Base-by-base conservation (phyloP, 1,140 invertebrate species). In the Drosophila lacertosa region DNA sequence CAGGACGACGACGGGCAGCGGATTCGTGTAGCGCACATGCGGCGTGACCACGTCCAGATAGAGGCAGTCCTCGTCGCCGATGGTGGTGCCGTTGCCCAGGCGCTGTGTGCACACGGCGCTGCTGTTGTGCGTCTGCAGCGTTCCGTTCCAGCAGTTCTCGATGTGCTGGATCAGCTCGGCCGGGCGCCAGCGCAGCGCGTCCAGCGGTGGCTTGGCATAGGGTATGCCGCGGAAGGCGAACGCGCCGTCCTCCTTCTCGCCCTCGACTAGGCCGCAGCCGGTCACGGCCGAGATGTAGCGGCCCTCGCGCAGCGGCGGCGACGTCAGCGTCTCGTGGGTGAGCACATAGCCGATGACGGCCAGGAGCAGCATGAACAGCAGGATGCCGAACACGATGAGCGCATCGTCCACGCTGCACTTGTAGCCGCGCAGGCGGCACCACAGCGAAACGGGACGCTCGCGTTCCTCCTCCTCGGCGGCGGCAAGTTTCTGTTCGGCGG, bases 141-240 rank as follows among this genome's bases (percentile, higher is more conserved):
- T 97, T 13, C 93, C 95, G 71, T 95, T 95, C 96, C 96, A 97
- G 86, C 97, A 98, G 53, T 95, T 92, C 15, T 95, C 93, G 37
- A 97, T 92, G 13, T 93, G 92, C 29, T 94, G 92, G 1, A 96
- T 90, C 3, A 94, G 91, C 68, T 95, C 93, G 0, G 97, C 96
- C 3, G 94, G 93, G 35, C 94, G 93, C 93, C 96, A 98, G 62
- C 97, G 93, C 18, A 93, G 92, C 40, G 95, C 93, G 7, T 92
- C 93, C 0, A 95, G 68, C 0, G 97, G 97, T 9, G 96, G 95
- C n/a, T 94, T 78, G 2, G 97, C 97, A 90, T 97, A 98, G 0
- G 97, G 97, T 47, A 98, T 96, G 13, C 96, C 96, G 15, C 94
- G 94, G 91, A 98, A 98, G 2, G 95, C 95, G 74, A 95, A 95